Evolutionary conservation across 2,113 vertebrate genomes (phyloP).

Genomic region (Pandion haliaetus): DNA sequence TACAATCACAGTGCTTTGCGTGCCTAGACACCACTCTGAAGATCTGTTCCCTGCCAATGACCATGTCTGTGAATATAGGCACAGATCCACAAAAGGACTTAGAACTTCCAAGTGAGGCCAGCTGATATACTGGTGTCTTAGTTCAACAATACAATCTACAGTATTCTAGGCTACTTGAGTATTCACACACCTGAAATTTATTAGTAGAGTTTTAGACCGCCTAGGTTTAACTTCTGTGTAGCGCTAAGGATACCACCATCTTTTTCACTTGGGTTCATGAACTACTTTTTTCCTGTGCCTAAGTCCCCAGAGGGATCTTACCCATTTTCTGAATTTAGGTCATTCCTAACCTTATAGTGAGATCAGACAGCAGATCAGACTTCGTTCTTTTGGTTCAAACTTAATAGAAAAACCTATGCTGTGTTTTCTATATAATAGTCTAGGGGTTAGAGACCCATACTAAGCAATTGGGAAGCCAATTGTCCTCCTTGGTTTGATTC

Average conservation of each 20-base stretch:
- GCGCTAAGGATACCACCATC: neutral
- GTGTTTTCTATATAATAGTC: neutral
- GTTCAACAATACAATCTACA: neutral
- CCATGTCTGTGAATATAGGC: neutral
- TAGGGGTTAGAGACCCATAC: neutral
- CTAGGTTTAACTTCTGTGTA: neutral
- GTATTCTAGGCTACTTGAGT: neutral
- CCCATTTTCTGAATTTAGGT: neutral
- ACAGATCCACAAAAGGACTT: neutral
- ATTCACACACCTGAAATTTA: neutral
- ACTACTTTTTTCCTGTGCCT: neutral
- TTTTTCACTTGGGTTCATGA: neutral
- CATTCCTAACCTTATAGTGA: neutral
- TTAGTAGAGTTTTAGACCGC: neutral
- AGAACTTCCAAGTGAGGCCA: neutral
- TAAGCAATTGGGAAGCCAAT: neutral
- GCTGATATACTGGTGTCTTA: neutral
- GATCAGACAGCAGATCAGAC: neutral
- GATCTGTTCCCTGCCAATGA: neutral
- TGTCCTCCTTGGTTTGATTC: neutral
- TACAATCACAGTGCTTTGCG: neutral
- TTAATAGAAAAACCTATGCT: neutral
- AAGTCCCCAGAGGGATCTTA: neutral
- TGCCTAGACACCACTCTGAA: neutral
- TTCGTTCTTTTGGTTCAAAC: neutral